A percentile compares a stretch with the other conserved stretches of the same genome.
Evolutionary conservation across 2,797 vertebrate genomes (phyloP).

Genomic region (Esox lucius): DNA sequence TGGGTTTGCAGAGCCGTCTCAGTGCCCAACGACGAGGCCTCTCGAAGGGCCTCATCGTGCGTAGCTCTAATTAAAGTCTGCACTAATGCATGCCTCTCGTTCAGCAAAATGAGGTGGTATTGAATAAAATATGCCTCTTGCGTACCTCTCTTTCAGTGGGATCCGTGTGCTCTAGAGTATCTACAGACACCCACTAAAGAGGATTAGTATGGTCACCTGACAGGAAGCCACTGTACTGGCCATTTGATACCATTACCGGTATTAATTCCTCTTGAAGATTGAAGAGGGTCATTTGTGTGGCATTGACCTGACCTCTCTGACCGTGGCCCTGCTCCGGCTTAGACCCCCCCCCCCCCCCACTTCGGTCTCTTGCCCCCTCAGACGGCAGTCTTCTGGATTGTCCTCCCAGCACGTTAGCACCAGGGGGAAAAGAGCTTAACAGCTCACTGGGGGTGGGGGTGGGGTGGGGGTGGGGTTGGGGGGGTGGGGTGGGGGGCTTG

Average conservation of each 20-base stretch:
- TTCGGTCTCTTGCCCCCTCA: neutral
- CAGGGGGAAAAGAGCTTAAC: slow-evolving; percentile 20
- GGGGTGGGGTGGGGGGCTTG: slow-evolving; percentile 19
- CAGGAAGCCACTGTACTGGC: slow-evolving; percentile 54
- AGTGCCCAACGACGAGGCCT: neutral
- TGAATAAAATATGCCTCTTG: neutral
- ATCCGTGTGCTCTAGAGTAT: neutral
- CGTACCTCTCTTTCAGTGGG: neutral
- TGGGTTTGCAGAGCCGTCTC: neutral
- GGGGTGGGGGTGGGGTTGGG: slow-evolving; percentile 25
- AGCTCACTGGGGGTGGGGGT: slow-evolving; percentile 17
- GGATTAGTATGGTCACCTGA: slow-evolving; percentile 32
- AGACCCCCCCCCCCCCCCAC: slow-evolving; percentile 24
- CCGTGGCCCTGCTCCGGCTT: slow-evolving; percentile 49
- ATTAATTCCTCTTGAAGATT: slow-evolving; percentile 62
- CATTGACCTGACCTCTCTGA: slow-evolving; percentile 64
- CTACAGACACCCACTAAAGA: neutral
- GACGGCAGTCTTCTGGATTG: slow-evolving; percentile 42
- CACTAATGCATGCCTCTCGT: neutral
- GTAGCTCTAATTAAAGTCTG: neutral
- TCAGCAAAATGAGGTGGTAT: neutral
- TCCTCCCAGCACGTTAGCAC: slow-evolving; percentile 46
- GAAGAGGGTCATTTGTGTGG: slow-evolving; percentile 57
- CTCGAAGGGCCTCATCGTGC: neutral
- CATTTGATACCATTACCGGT: slow-evolving; percentile 65